Percentiles rank a stretch among this genome's conserved stretches.
phyloP scores from a whole-genome alignment of 2,797 vertebrate species.

The Protosalanx chinensis region DNA sequence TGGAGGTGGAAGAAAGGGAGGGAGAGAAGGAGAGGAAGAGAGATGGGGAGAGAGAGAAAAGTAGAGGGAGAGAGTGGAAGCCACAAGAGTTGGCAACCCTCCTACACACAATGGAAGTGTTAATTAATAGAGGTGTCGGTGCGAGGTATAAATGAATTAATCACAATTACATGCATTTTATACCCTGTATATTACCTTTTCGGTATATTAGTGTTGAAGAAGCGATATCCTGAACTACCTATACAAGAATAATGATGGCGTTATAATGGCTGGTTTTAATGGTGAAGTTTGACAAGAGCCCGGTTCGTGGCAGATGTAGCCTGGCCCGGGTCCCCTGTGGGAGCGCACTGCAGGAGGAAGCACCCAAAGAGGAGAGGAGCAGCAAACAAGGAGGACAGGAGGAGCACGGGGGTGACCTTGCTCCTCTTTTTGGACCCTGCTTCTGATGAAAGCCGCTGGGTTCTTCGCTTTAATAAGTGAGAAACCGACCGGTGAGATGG shows the following conservation, averaged over 20 bases:
- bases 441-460: too few species aligned
- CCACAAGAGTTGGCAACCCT: not conserved
- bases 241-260: not conserved
- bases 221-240: not conserved
- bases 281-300: not conserved
- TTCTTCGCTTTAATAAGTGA: too few species aligned
- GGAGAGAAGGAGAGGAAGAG: slow-evolving; percentile 4
- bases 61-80: not conserved
- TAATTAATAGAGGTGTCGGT: not conserved
- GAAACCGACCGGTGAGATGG: not conserved
- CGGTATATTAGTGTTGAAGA: not conserved
- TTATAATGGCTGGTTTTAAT: not conserved
- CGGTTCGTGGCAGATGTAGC: not conserved
- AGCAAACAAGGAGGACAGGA: not conserved
- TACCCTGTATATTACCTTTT: not conserved
- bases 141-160: not conserved
- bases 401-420: not conserved
- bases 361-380: not conserved
- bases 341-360: not conserved
- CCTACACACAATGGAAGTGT: not conserved
- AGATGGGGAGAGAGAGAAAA: not conserved
- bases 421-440: too few species aligned
- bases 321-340: not conserved
- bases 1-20: slow-evolving; percentile 5
- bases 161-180: not conserved